Percentiles rank a stretch among this genome's conserved stretches.
Conservation (phyloP, 2,113 vertebrate genomes). For the Oncorhynchus gorbuscha region DNA sequence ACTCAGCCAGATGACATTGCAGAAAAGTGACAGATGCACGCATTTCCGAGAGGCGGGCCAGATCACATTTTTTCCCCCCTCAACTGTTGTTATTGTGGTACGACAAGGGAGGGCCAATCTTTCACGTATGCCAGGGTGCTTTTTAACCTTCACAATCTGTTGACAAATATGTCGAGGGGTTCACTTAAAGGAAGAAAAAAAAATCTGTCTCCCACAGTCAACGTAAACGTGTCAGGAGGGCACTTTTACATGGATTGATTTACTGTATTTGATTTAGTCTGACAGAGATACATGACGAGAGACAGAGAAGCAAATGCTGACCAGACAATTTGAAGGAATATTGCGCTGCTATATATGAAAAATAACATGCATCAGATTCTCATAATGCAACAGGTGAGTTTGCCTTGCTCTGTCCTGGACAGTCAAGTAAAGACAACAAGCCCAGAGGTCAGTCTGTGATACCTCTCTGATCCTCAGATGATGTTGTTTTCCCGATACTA, state of each 20-base stretch:
- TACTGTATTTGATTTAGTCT: constrained; percentile 36
- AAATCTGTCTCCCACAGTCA: constrained; percentile 22
- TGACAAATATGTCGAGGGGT: constrained; percentile 34
- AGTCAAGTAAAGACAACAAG: background rate
- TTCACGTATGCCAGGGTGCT: constrained; percentile 42
- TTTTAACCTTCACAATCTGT: constrained; percentile 49
- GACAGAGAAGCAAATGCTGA: background rate
- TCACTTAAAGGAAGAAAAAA: constrained; percentile 16
- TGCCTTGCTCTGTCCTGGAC: background rate
- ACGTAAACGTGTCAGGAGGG: constrained; percentile 32
- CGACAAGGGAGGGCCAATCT: constrained; percentile 36
- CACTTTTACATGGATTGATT: constrained; percentile 1
- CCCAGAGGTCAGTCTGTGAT: background rate
- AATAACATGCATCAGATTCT: background rate
- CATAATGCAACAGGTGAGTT: background rate
- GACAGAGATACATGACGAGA: constrained; percentile 17
- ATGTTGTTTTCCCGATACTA: background rate
- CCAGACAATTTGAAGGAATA: constrained; percentile 19
- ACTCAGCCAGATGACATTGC: constrained; percentile 57
- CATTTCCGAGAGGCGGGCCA: constrained; percentile 7
- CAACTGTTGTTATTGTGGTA: constrained; percentile 33
- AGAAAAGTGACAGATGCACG: constrained; percentile 49
- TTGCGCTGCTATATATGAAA: background rate
- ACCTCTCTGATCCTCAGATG: constrained; percentile 5
- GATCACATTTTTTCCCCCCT: background rate